Base-by-base conservation (phyloP, 1,140 invertebrate genomes). In the Diorhabda sublineata region DNA sequence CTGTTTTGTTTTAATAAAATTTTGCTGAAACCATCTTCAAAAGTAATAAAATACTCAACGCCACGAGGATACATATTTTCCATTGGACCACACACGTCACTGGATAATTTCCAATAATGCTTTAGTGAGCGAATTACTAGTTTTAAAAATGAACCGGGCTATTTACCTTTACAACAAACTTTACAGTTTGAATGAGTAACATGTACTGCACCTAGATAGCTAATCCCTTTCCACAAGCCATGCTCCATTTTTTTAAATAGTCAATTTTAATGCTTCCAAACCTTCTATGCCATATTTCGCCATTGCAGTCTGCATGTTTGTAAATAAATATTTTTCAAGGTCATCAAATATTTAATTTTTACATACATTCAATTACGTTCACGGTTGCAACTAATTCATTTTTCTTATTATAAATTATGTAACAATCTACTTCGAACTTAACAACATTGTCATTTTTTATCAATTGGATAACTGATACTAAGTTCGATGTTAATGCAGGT, bases 151-250 rank as follows among this genome's bases (percentile, higher is more conserved):
- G 77, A 66, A 60, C 75, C 64, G 4, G 71, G 41, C 47, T 77
- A 74, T 61, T 80, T 81, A 26, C 75, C 78, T 69, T 81, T 70
- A 65, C 72, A 76, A 68, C 80, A 81, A 4, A 75, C 64, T 58
- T 68, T 58, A 68, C 78, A 80, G 42, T 71, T 73, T 42, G 63
- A 26, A 63, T 41, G 58, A 71, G 9, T 57, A 57, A 11, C 69
- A 11, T 45, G 8, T 9, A 42, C 61, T 42, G 2, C 61, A 42
- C 41, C 43, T 43, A 3, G 61, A 42, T 74, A 4, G 58, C 63
- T 66, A 3, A 74, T 6, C 42, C 71, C 71, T 41, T 71, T 45
- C 6, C 72, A 71, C 3, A 65, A 26, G 26, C 67, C 72, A 66
- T 73, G 64, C 61, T 58, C 69, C 73, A 75, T 74, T n/a, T 65